Evolutionary conservation across 2,888 invertebrate genomes (phyloP), one percentile per base, ranked within the genome.

Genomic region (Physocephala rufipes): DNA sequence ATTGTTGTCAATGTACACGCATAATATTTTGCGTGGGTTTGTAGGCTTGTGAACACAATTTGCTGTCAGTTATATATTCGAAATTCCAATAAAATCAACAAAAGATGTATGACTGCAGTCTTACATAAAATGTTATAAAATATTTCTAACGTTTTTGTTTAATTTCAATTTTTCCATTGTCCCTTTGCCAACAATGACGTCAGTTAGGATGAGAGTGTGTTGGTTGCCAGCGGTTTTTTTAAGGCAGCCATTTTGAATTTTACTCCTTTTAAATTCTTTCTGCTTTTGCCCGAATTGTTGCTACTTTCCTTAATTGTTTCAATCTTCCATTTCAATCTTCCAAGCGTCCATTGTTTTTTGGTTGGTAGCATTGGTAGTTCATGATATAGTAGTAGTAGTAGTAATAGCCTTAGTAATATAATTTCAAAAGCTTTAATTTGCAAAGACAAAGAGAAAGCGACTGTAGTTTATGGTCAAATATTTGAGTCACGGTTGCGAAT

Each of bases 181-280:
- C n/a, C 13, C 21, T 12, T 2, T 21, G 19, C 21, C 21, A 55
- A 21, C 21, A 24, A 12, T 9, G 3, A 24, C 13, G 53, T 24
- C 28, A n/a, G 49, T 36, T 36, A 36, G 5, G 36, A 4, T 36
- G 36, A 7, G 36, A 4, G 9, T 36, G 36, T 36, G 36, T 7
- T 49, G 47, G 45, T 58, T 71, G 64, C 71, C 74, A 72, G 70
- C 74, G 68, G n/a, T 74, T 75, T 12, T 12, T 55, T n/a, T 72
- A 73, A 76, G 82, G 80, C 82, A 75, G 83, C 82, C 82, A 82
- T 82, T 83, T 82, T 82, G 82, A 81, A 82, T 79, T 81, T 82
- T 73, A 24, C 15, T 58, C 62, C 55, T 30, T 45, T 45, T 16
- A n/a, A n/a, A 15, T 12, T 15, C 24, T 30, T 12, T 49, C 49